Conservation (phyloP, 1,140 invertebrate species). For the Papilio xuthus region DNA sequence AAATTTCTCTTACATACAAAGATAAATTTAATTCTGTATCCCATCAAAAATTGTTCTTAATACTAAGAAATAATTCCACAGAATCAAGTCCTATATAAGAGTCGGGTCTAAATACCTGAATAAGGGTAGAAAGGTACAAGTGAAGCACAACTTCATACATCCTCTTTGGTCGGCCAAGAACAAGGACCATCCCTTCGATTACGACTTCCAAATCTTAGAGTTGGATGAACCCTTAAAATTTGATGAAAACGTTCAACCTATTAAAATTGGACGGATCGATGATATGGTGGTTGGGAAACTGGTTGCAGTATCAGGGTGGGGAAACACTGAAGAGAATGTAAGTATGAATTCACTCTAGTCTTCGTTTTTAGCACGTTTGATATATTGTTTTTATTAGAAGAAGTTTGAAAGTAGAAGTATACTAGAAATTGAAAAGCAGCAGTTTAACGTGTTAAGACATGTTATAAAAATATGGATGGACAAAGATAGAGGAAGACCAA, state of each 20-base stretch:
- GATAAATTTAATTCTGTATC: no score
- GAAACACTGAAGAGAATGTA: slow-evolving; percentile 74
- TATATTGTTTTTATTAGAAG: no score
- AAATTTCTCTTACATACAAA: no score
- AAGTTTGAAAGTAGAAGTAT: no score
- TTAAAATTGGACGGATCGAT: slow-evolving; percentile 67
- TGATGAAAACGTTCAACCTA: slow-evolving; percentile 62
- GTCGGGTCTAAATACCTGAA: slow-evolving; percentile 69
- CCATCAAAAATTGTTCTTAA: background rate
- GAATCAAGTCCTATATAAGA: slow-evolving; percentile 66
- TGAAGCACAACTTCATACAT: slow-evolving; percentile 59
- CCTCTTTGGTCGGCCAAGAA: slow-evolving; percentile 58
- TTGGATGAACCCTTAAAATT: slow-evolving; percentile 57
- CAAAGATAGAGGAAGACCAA: no score
- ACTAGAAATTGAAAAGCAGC: no score
- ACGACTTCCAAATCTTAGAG: slow-evolving; percentile 70
- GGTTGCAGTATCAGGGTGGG: slow-evolving; percentile 73
- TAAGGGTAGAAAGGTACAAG: slow-evolving; percentile 53
- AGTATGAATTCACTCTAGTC: slow-evolving; percentile 45
- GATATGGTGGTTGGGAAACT: slow-evolving; percentile 73
- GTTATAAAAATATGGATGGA: no score
- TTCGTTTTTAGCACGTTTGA: no score
- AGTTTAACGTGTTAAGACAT: no score
- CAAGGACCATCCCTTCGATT: slow-evolving; percentile 73
- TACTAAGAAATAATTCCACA: slow-evolving; percentile 43